Base-by-base conservation (phyloP, 2,797 vertebrate species). In the Acropternis orthonyx region DNA sequence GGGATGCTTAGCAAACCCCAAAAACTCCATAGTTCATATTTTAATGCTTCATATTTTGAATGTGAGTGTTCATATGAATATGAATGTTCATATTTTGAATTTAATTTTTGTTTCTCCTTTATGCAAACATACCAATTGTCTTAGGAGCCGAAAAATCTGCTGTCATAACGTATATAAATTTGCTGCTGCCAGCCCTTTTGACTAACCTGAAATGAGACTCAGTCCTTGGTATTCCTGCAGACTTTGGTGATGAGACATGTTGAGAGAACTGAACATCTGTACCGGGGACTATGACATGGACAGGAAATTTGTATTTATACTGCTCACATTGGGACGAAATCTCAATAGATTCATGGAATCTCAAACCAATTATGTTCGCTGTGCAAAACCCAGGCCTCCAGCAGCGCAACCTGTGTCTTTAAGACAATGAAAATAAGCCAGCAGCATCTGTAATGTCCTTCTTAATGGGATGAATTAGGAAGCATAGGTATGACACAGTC, bases 271-370 rank as follows among this genome's bases (percentile, higher is more conserved):
- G 12, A 85, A 89, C 78, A 80, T 92, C 84, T 92, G 63, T 36
- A 46, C 9, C 3, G 7, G 49, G 4, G 9, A 24, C 76, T 89
- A 37, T 36, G 55, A 68, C 66, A 71, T 55, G 91, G 61, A 39
- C 87, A 94, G 75, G 92, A 96, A 95, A 92, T 36, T 41, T 58
- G 49, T 55, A 3, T 84, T 94, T 97, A 94, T 91, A 69, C 83
- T 88, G 91, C n/a, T 24, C 23, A 3, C 36, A 36, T 51, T 44
- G 78, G 80, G 62, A 55, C 51, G 39, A 78, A 92, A 91, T 74
- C 90, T 89, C 83, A 83, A 94, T 89, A 95, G 46, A 71, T 96
- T 80, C 85, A 34, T 32, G 44, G 73, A 63, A 81, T 88, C 77
- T 74, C 79, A 55, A 73, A 80, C 34, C 72, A 87, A 5, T 95